phyloP scores from a whole-genome alignment of 2,113 vertebrate species.

The Takifugu bimaculatus region DNA sequence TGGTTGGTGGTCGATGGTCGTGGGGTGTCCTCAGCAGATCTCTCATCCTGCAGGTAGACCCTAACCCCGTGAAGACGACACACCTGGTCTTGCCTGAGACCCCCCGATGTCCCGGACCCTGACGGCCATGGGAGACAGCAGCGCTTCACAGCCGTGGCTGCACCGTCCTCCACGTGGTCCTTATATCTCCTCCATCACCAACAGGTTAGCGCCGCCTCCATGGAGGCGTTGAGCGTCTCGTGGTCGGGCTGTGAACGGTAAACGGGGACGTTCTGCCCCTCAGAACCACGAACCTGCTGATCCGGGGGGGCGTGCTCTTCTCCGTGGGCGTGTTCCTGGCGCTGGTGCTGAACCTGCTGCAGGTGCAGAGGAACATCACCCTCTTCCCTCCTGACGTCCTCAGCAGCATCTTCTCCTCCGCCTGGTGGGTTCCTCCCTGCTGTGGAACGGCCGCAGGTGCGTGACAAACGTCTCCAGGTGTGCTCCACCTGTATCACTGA shows the following conservation, averaged over 20 bases:
- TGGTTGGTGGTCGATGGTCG: too few relatives aligned
- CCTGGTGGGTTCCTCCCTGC: conserved; percentile 94
- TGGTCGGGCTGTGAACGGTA: background rate
- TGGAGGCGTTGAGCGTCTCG: too few relatives aligned
- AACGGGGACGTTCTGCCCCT: background rate
- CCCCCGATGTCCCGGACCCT: conserved; percentile 36
- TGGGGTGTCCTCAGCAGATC: background rate
- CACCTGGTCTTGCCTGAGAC: background rate
- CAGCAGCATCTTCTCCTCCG: conserved; percentile 91
- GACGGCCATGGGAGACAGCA: conserved; percentile 75
- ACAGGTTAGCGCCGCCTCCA: conserved; percentile 55
- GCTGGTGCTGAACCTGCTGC: conserved; percentile 91
- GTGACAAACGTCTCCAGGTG: background rate
- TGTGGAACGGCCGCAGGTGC: conserved; percentile 92
- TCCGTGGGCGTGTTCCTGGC: conserved; percentile 91
- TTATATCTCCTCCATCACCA: conserved; percentile 83
- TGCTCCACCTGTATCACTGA: too few relatives aligned
- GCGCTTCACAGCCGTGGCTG: conserved; percentile 41
- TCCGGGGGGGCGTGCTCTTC: conserved; percentile 87
- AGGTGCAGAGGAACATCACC: conserved; percentile 94
- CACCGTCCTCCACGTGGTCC: conserved; percentile 65
- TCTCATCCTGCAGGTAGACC: conserved; percentile 6
- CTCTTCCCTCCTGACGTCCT: conserved; percentile 96
- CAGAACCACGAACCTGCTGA: conserved; percentile 82
- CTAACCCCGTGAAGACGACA: background rate